Evolutionary conservation across 2,888 invertebrate genomes (phyloP), one percentile per base, ranked within the genome.

Genomic region (Acanthosepion lycidas): DNA sequence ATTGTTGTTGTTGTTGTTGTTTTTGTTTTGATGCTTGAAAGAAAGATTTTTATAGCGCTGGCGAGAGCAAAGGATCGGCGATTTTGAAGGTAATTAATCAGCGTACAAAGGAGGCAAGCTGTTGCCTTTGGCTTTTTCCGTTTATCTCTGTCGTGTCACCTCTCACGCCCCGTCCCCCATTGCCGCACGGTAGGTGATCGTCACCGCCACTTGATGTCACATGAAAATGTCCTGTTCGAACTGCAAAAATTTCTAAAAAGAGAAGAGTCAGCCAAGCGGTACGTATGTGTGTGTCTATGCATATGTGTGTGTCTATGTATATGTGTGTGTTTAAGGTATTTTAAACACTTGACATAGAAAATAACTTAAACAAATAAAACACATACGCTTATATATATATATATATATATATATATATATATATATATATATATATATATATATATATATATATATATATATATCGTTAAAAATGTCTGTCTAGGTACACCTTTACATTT

Each of bases 391-490:
- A 59, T 23, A 59, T 23, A 91, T 26, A 91, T 15, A 91, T 15
- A 42, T 18, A 91, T 91, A 91, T 91, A 91, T 91, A 91, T 91
- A 91, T 91, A n/a, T 91, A 42, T 91, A 42, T 42, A 42, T 91
- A 42, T 91, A 48, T n/a, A 48, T 91, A 48, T 91, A 48, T 91
- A 48, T 91, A 48, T 91, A 48, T n/a, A 26, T 91, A 48, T 91
- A 48, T n/a, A 48, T 91, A 48, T 91, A 48, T n/a, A 48, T 91
- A 48, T 91, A 48, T 91, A 48, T 91, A 48, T 91, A n/a, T 91
- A 4, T 91, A 8, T 91, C 0, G 28, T 42, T 42, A 42, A 42
- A 3, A 42, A 42, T 42, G 42, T 42, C 42, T 42, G 42, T 42
- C 42, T 42, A 42, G 42, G 42, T 42, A 42, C 42, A 42, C 3